Percentiles rank a stretch among this genome's conserved stretches.
Evolutionary conservation across 2,113 vertebrate genomes (phyloP).

Genomic region (Hoplias malabaricus): DNA sequence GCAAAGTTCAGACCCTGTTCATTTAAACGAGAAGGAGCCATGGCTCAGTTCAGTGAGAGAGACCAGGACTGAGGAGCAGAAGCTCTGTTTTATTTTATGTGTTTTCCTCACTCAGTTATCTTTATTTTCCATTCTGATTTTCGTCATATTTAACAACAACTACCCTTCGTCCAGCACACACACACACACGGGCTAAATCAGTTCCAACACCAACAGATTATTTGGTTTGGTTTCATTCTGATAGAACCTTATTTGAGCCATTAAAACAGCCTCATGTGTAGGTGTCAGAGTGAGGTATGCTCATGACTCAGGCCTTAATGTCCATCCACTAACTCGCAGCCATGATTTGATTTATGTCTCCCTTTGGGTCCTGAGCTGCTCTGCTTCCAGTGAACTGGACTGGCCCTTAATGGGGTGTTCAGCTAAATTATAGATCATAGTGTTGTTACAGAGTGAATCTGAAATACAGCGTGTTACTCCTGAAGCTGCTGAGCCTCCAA

Average conservation of each 20-base stretch:
- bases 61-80: too few relatives aligned
- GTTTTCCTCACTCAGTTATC: too few relatives aligned
- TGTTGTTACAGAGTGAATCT: constrained; percentile 31
- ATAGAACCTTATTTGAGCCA: not conserved
- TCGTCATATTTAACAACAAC: too few relatives aligned
- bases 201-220: not conserved
- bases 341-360: constrained; percentile 18
- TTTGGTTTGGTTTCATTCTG: constrained; percentile 26
- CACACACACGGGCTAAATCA: too few relatives aligned
- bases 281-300: not conserved
- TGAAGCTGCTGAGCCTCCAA: constrained; percentile 35
- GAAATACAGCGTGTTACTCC: constrained; percentile 30
- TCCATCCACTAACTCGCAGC: not conserved
- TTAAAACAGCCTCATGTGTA: not conserved
- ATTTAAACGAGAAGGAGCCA: too few relatives aligned
- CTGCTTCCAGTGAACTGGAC: constrained; percentile 34
- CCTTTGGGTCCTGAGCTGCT: constrained; percentile 13
- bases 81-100: too few relatives aligned
- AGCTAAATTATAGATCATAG: constrained; percentile 19
- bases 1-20: too few relatives aligned
- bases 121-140: too few relatives aligned
- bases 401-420: constrained; percentile 31
- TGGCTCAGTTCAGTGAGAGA: too few relatives aligned
- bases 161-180: too few relatives aligned
- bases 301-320: not conserved